Evolutionary conservation across 2,113 vertebrate species (phyloP), one percentile per base, ranked within the genome.

Genomic region (Strigops habroptila): DNA sequence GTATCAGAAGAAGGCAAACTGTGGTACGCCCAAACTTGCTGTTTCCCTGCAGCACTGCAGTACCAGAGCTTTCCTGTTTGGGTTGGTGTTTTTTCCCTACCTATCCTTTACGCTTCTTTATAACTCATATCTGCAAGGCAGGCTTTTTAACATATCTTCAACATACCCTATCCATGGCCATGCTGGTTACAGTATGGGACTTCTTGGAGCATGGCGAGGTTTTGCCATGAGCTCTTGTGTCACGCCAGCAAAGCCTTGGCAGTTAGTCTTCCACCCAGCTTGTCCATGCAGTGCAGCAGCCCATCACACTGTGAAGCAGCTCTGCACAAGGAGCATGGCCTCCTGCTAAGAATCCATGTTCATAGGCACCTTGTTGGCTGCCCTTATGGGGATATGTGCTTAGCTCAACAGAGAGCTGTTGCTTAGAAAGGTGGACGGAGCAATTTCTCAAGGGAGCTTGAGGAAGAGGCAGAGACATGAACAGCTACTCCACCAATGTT

Each of bases 311-410:
- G 11, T 25, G 49, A n/a, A 69, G 53, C 69, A 70, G 41, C 33
- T 46, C 59, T 51, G 63, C 17, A 13, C 3, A 3, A 30, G 43
- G 48, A 63, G 27, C 22, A 19, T 1, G 1, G 35, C 59, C 35
- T 64, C 28, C 39, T 69, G 35, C 1, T 0, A 43, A 55, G 59
- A 8, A 3, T 49, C 44, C 11, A 11, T 6, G 6, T 46, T 46
- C 2, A 1, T 13, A 70, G 23, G 33, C 0, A 0, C 55, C 59
- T 57, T 62, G 44, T 35, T 57, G 49, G 49, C 33, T 28, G 3
- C 11, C 7, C 28, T 43, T 3, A 43, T 0, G 3, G 44, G 10
- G 27, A 10, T 9, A 13, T 7, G 35, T 37, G 48, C 5, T 12
- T 60, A 37, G 30, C 31, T 57, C 17, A 52, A 49, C 16, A 21